Percentiles rank a stretch among this genome's conserved stretches.
Evolutionary conservation across 1,140 invertebrate species (phyloP).

Genomic region (Drosophila ficusphila): DNA sequence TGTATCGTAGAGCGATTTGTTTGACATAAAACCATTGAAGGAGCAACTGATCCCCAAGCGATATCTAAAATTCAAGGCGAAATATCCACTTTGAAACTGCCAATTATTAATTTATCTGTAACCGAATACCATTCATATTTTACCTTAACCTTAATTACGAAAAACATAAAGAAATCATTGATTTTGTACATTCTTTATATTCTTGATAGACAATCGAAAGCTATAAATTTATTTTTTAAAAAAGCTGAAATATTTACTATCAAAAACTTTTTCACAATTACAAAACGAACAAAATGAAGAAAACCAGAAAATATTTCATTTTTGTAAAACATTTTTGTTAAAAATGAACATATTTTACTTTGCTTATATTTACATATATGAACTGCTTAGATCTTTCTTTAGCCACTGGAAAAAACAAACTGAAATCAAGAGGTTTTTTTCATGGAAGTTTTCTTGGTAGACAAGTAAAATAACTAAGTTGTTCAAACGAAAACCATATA

Average conservation of each 20-base stretch:
- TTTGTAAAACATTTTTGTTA: constrained; percentile 6
- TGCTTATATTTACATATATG: neutral
- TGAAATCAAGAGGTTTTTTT: neutral
- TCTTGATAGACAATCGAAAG: neutral
- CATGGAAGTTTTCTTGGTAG: neutral
- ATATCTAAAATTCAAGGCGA: neutral
- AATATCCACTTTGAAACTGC: neutral
- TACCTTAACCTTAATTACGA: neutral
- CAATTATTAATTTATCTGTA: too few species aligned
- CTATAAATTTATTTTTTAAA: neutral
- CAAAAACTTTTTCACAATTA: too few species aligned
- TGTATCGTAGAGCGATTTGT: constrained; percentile 11
- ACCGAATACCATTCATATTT: too few species aligned
- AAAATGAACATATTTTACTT: constrained; percentile 16
- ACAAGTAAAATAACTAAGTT: neutral
- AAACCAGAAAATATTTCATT: constrained; percentile 15
- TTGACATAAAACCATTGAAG: constrained; percentile 2
- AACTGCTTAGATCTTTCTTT: constrained; percentile 3
- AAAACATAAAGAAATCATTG: neutral
- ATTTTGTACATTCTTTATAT: too few species aligned
- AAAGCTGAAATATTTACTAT: neutral
- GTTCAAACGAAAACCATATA: neutral
- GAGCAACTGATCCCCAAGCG: neutral
- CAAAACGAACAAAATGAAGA: neutral
- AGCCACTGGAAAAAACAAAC: neutral